Evolutionary conservation across 2,113 vertebrate species (phyloP).

Genomic region (Pteronura brasiliensis): DNA sequence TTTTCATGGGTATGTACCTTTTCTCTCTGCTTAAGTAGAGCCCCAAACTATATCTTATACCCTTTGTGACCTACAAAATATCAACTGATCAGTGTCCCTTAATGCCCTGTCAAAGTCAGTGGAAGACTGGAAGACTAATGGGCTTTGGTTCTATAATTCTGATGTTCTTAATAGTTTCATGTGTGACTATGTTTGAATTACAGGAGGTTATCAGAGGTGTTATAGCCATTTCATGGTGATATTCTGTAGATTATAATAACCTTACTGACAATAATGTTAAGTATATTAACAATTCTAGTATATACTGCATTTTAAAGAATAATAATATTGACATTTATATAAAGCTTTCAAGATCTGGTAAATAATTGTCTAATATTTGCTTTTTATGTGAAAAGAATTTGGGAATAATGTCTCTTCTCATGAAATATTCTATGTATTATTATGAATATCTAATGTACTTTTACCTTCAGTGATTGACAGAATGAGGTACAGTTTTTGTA

Average conservation of each 20-base stretch:
- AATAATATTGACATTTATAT: background rate
- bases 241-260: background rate
- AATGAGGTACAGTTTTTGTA: background rate
- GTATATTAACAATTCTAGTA: background rate
- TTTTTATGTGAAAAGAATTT: conserved; percentile 1
- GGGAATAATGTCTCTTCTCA: background rate
- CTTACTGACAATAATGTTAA: background rate
- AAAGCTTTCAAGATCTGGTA: background rate
- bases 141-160: background rate
- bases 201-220: background rate
- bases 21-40: background rate
- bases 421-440: background rate
- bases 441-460: background rate
- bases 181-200: background rate
- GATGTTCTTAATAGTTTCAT: background rate
- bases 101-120: background rate
- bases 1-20: background rate
- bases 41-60: background rate
- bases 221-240: background rate
- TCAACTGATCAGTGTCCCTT: background rate
- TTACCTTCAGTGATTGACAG: background rate
- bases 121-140: background rate
- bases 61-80: background rate
- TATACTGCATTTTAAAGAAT: background rate
- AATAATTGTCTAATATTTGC: background rate